Conservation (phyloP, 2,797 vertebrate species). For the Leptatherina wallacei region DNA sequence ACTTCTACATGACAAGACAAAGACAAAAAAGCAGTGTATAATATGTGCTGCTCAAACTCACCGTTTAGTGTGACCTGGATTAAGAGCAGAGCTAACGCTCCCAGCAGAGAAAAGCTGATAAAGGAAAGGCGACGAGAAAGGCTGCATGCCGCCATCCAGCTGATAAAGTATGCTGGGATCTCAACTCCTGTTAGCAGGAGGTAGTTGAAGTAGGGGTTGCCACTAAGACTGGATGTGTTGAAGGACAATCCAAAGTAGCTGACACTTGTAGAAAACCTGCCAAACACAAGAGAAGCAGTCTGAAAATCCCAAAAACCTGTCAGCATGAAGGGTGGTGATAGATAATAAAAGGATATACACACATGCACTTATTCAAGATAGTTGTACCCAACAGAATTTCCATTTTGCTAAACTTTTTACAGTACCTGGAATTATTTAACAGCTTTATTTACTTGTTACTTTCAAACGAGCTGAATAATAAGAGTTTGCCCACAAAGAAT, state of each 20-base stretch:
- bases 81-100: slow-evolving; percentile 46
- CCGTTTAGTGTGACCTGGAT: slow-evolving; percentile 51
- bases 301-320: background rate
- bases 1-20: too few species aligned
- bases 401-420: background rate
- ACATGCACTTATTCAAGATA: background rate
- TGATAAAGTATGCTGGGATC: slow-evolving; percentile 23
- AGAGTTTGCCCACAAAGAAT: too few species aligned
- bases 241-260: slow-evolving; percentile 62
- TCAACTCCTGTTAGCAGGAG: slow-evolving; percentile 46
- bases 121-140: slow-evolving; percentile 46
- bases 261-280: slow-evolving; percentile 52
- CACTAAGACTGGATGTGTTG: slow-evolving; percentile 48
- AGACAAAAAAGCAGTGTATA: too few species aligned
- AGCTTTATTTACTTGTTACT: background rate
- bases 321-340: background rate
- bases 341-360: background rate
- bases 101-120: slow-evolving; percentile 42
- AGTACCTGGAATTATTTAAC: background rate
- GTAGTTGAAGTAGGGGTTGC: slow-evolving; percentile 64
- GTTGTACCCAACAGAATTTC: background rate
- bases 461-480: background rate
- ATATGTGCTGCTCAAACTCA: slow-evolving; percentile 36
- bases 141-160: slow-evolving; percentile 34
- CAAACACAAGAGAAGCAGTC: slow-evolving; percentile 19